Evolutionary conservation across 2,797 vertebrate species (phyloP).

Genomic region (Pipistrellus pipistrellus): DNA sequence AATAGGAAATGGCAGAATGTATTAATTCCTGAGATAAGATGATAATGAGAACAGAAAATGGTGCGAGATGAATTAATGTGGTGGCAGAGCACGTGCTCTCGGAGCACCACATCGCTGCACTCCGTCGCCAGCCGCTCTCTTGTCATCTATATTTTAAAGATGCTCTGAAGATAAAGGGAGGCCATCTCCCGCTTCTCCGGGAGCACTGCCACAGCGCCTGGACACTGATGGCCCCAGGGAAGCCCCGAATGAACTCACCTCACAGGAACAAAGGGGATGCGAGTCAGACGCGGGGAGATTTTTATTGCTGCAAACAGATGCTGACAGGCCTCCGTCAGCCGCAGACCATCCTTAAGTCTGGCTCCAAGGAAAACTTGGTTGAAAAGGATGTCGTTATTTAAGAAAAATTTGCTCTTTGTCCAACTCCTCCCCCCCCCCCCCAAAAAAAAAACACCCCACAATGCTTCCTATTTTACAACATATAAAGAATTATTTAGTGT

Average conservation of each 20-base stretch:
- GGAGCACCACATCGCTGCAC: conserved; percentile 56
- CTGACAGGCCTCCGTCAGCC: conserved; percentile 25
- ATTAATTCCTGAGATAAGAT: conserved; percentile 88
- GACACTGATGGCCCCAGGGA: conserved; percentile 69
- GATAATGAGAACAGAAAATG: conserved; percentile 83
- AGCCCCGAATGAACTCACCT: conserved; percentile 62
- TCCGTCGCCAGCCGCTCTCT: conserved; percentile 59
- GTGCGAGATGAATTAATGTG: conserved; percentile 83
- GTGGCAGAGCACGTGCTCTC: conserved; percentile 59
- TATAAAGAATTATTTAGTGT: background rate
- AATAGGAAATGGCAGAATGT: conserved; percentile 87
- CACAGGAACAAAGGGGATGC: conserved; percentile 66
- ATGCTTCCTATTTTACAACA: conserved; percentile 11
- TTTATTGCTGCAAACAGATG: conserved; percentile 56
- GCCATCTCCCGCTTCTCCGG: conserved; percentile 7
- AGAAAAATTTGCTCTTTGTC: conserved; percentile 62
- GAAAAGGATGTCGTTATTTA: conserved; percentile 1
- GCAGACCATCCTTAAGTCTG: conserved; percentile 33
- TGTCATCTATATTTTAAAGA: conserved; percentile 83
- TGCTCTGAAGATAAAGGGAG: conserved; percentile 74
- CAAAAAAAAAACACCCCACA: background rate
- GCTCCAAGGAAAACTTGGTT: conserved; percentile 46
- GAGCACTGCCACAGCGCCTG: background rate
- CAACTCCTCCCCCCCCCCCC: fast-evolving
- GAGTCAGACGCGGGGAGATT: conserved; percentile 65